Evolutionary conservation across 2,888 invertebrate genomes (phyloP), one percentile per base, ranked within the genome.

Genomic region (Xanthostigma xanthostigma): DNA sequence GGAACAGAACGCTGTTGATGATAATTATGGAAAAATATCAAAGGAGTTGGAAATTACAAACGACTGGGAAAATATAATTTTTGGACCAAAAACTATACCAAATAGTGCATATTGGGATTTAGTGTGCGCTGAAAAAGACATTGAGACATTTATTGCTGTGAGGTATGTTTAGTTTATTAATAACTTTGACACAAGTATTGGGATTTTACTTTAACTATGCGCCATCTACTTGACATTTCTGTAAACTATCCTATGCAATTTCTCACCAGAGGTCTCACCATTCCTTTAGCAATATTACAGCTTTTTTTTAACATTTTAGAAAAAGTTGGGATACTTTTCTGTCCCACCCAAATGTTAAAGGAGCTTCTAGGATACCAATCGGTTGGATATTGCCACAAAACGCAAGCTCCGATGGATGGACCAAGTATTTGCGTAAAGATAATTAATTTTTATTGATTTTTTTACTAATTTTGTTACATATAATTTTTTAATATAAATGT

Each of bases 301-400:
- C 65, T 56, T 50, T 0, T 54, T 50, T 53, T 71, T 72, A 59
- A 52, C 71, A 38, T 51, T 54, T 46, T 48, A 59, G 63, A 53
- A 64, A 59, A 58, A 68, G 73, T 70, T 62, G 70, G 78, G 78
- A 67, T 61, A 68, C 56, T 56, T 74, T 60, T 71, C 69, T 78
- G 67, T 72, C 61, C 55, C 60, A 57, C 65, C 45, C 50, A 36
- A 57, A 63, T 33, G 66, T 67, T 49, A 60, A 58, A 8, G 66
- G 70, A 48, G 79, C 80, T 5, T 72, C 78, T 4, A 60, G 73
- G 14, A 69, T 88, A 53, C 87, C 88, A 9, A 58, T 78, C 36
- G 82, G 83, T 1, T 88, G 86, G 85, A 73, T 85, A 14, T 59
- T 79, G 36, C 86, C 81, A 37, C 61, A 72, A 48, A 52, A 53